A percentile compares a stretch with the other conserved stretches of the same genome.
Evolutionary conservation across 1,140 invertebrate genomes (phyloP).

Genomic region (Marisa cornuarietis): DNA sequence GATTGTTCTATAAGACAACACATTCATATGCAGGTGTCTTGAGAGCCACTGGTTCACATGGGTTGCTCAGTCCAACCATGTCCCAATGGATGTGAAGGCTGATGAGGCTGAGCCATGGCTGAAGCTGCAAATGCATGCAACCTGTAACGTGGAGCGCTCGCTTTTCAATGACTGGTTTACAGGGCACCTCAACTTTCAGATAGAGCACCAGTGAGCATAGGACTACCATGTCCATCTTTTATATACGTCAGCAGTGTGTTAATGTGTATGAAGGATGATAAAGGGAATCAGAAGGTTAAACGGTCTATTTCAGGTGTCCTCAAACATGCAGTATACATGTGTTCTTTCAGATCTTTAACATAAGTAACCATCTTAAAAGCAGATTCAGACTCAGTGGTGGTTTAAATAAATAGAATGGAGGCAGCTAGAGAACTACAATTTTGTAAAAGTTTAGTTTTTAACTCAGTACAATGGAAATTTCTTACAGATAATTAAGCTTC

Average conservation of each 20-base stretch:
- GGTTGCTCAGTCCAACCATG: conserved; percentile 66
- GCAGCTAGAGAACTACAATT: background rate
- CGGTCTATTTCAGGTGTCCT: background rate
- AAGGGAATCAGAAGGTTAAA: background rate
- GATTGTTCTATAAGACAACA: background rate
- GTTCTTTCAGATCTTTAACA: background rate
- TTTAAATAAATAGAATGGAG: too few relatives aligned
- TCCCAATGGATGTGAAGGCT: conserved; percentile 63
- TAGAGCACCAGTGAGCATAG: conserved; percentile 65
- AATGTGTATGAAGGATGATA: too few relatives aligned
- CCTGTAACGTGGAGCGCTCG: conserved; percentile 61
- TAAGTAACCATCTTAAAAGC: too few relatives aligned
- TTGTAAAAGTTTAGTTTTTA: background rate
- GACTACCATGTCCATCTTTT: background rate
- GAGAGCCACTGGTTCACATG: conserved; percentile 66
- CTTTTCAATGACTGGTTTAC: conserved; percentile 68
- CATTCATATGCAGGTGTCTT: conserved; percentile 45
- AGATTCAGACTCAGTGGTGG: too few relatives aligned
- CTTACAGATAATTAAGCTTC: too few relatives aligned
- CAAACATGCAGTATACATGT: background rate
- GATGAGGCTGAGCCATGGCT: conserved; percentile 56
- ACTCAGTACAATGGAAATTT: background rate
- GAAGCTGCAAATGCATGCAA: conserved; percentile 55
- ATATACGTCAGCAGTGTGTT: too few relatives aligned
- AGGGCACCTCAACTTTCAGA: conserved; percentile 67